phyloP scores from a whole-genome alignment of 2,113 vertebrate genomes.

The Nesoenas mayeri region DNA sequence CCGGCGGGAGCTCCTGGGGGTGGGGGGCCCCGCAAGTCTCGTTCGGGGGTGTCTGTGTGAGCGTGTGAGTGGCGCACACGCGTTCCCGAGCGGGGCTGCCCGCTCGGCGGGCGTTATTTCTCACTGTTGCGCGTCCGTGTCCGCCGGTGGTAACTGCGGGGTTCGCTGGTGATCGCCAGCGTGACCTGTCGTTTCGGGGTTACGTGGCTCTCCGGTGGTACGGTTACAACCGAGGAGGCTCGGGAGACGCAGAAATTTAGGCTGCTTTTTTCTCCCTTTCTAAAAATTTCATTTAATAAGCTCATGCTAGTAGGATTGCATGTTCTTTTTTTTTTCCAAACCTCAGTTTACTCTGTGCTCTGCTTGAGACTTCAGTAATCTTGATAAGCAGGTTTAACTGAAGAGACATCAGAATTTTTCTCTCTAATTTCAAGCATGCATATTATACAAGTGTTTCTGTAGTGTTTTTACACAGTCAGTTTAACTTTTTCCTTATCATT shows the following conservation, averaged over 20 bases:
- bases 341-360: background rate
- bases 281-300: background rate
- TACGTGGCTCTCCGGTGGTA: background rate
- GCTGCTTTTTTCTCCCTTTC: background rate
- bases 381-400: background rate
- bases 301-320: fast-evolving
- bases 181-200: background rate
- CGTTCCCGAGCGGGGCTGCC: too few species aligned
- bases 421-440: background rate
- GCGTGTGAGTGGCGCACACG: fast-evolving
- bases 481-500: background rate
- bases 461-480: background rate
- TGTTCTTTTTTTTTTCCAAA: background rate
- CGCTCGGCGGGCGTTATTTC: fast-evolving
- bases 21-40: background rate
- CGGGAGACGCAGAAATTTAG: background rate
- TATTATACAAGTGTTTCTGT: background rate
- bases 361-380: background rate
- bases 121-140: fast-evolving
- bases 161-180: fast-evolving
- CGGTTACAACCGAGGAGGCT: background rate
- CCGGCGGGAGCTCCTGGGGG: too few species aligned
- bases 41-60: background rate
- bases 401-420: background rate
- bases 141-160: background rate